Evolutionary conservation across 2,888 invertebrate genomes (phyloP).

Genomic region (Megalurothrips usitatus): DNA sequence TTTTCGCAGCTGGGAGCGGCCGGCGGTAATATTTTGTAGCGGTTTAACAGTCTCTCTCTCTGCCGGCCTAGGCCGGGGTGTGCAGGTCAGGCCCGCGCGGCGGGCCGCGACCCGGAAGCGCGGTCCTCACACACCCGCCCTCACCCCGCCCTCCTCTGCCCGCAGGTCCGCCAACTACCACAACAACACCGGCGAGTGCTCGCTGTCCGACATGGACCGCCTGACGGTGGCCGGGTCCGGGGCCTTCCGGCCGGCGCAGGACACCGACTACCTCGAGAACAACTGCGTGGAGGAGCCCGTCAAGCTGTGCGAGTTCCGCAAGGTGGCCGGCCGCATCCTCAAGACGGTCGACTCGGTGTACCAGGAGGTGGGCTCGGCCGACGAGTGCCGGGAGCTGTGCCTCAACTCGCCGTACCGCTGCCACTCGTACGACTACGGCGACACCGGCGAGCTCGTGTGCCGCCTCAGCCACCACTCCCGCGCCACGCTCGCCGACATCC

Average conservation of each 20-base stretch:
- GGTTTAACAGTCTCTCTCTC: background rate
- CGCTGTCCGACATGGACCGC: constrained; percentile 86
- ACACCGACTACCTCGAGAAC: constrained; percentile 81
- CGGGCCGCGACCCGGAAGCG: background rate
- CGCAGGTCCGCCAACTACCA: constrained; percentile 86
- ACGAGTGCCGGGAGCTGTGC: constrained; percentile 84
- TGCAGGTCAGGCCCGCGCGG: background rate
- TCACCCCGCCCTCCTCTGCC: constrained; percentile 35
- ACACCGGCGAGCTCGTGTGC: constrained; percentile 89
- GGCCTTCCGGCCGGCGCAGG: constrained; percentile 66
- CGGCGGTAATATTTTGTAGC: constrained; percentile 8
- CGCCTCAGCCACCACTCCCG: constrained; percentile 86
- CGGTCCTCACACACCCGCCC: background rate
- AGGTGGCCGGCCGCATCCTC: constrained; percentile 78
- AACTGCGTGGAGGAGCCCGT: constrained; percentile 93
- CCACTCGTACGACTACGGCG: constrained; percentile 90
- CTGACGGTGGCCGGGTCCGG: constrained; percentile 79
- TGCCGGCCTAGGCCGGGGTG: background rate
- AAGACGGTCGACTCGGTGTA: constrained; percentile 93
- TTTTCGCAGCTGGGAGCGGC: background rate
- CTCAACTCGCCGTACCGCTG: constrained; percentile 85
- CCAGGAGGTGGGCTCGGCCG: constrained; percentile 81
- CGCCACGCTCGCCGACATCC: constrained; percentile 81
- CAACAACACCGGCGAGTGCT: constrained; percentile 78
- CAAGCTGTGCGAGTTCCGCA: constrained; percentile 89